phyloP scores from a whole-genome alignment of 1,140 invertebrate genomes.

The Aphelenchoides avenae region DNA sequence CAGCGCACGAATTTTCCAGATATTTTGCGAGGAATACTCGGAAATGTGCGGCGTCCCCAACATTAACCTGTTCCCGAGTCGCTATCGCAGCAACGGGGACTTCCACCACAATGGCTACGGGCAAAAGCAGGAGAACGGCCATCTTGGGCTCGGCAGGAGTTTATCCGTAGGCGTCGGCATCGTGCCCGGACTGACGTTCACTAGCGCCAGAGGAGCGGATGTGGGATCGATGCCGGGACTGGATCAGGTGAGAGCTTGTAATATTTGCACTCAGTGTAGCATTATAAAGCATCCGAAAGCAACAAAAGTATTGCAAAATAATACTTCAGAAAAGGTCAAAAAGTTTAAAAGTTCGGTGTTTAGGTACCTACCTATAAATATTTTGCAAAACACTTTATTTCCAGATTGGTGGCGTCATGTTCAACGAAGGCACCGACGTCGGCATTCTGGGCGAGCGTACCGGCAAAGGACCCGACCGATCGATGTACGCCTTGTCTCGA shows the following conservation, averaged over 20 bases:
- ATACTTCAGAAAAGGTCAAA: not conserved
- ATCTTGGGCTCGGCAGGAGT: slow-evolving; percentile 35
- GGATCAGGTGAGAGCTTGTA: slow-evolving; percentile 29
- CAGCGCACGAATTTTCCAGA: slow-evolving; percentile 4
- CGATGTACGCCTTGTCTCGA: slow-evolving; percentile 30
- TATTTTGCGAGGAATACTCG: slow-evolving; percentile 45
- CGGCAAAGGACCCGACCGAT: slow-evolving; percentile 35
- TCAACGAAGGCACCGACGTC: slow-evolving; percentile 37
- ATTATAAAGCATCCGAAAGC: slow-evolving; percentile 1
- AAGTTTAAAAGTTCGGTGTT: not conserved
- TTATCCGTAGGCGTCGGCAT: slow-evolving; percentile 39
- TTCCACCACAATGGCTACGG: slow-evolving; percentile 38
- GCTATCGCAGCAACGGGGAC: slow-evolving; percentile 16
- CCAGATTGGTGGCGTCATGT: slow-evolving; percentile 46
- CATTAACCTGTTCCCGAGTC: slow-evolving; percentile 33
- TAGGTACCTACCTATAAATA: too few species aligned
- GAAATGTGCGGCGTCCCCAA: slow-evolving; percentile 43
- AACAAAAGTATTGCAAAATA: not conserved
- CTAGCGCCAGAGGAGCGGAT: slow-evolving; percentile 32
- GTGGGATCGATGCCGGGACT: slow-evolving; percentile 39
- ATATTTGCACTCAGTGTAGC: too few species aligned
- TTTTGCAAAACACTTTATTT: too few species aligned
- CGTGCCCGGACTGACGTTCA: slow-evolving; percentile 37
- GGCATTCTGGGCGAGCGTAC: slow-evolving; percentile 34
- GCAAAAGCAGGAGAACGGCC: slow-evolving; percentile 46